Evolutionary conservation across 2,888 invertebrate species (phyloP), one percentile per base, ranked within the genome.

Genomic region (Mongoloraphidia duomilia): DNA sequence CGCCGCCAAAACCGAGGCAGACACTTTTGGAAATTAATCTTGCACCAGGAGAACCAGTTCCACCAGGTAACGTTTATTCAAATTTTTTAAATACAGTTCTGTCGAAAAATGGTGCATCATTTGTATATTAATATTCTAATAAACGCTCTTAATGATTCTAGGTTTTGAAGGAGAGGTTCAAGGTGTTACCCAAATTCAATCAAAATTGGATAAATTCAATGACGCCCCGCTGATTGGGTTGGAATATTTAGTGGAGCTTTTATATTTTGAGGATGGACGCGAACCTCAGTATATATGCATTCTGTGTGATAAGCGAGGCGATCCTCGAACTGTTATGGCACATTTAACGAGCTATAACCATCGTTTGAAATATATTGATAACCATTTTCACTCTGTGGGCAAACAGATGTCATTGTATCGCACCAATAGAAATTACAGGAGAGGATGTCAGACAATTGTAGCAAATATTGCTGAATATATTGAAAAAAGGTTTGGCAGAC

Each of bases 301-400:
- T 56, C 70, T 89, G 52, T 90, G 89, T 65, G 77, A 79, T 59
- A 88, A 86, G 65, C 80, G 81, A 56, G 86, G 87, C 38, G 84
- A 86, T 63, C 82, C 81, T 33, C 75, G 84, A 42, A 85, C 84
- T 46, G 84, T 88, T 55, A 72, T 88, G 64, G 79, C 80, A 54
- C 89, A 89, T 65, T 73, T 88, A 61, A 80, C 81, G 14, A 84
- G 86, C 63, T 82, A 80, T 65, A 80, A 81, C 65, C 89, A 90
- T 63, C 75, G 81, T 11, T 71, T 75, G 59, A 77, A 83, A 61
- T 89, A 82, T 64, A 65, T 89, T 54, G 74, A 79, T 73, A 67
- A 71, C 46, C 80, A 79, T 64, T 82, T 75, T 65, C 69, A 76
- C 9, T 76, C 76, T 14, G 80, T 77, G 17, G 73, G 74, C 57